Evolutionary conservation across 2,888 invertebrate genomes (phyloP).

Genomic region (Mellilla xanthometata): DNA sequence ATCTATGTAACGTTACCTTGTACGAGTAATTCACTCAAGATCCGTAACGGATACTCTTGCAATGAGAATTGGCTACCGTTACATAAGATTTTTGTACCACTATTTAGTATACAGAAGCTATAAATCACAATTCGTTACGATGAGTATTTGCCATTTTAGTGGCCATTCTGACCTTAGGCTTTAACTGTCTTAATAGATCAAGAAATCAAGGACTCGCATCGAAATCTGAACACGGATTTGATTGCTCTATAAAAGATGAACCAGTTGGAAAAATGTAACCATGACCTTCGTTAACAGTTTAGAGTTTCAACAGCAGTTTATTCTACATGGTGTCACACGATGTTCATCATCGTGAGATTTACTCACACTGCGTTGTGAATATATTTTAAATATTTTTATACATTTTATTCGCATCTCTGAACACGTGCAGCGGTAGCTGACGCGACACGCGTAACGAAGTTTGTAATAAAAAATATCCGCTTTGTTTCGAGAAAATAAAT

Average conservation of each 20-base stretch:
- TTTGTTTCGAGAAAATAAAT: background rate
- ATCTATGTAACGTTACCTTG: conserved; percentile 10
- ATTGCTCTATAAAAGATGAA: background rate
- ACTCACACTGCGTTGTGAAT: conserved; percentile 3
- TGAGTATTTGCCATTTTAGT: conserved; percentile 8
- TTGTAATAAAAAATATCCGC: background rate
- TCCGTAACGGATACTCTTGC: conserved; percentile 15
- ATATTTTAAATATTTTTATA: background rate
- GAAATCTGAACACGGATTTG: background rate
- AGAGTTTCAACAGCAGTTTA: too few species aligned
- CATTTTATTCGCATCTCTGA: background rate
- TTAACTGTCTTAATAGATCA: conserved; percentile 11
- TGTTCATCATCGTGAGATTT: conserved; percentile 1
- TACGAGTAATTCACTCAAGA: conserved; percentile 11
- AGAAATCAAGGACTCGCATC: conserved; percentile 9
- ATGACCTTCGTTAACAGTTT: too few species aligned
- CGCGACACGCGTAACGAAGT: conserved; percentile 7
- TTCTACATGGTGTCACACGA: too few species aligned
- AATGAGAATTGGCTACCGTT: conserved; percentile 17
- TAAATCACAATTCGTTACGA: conserved; percentile 20
- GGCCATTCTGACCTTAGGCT: conserved; percentile 16
- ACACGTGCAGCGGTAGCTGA: conserved; percentile 6
- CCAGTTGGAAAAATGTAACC: too few species aligned
- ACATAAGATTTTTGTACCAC: conserved; percentile 10
- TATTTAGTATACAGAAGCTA: conserved; percentile 11